Evolutionary conservation across 2,888 invertebrate genomes (phyloP).

Genomic region (Epinotia nisella): DNA sequence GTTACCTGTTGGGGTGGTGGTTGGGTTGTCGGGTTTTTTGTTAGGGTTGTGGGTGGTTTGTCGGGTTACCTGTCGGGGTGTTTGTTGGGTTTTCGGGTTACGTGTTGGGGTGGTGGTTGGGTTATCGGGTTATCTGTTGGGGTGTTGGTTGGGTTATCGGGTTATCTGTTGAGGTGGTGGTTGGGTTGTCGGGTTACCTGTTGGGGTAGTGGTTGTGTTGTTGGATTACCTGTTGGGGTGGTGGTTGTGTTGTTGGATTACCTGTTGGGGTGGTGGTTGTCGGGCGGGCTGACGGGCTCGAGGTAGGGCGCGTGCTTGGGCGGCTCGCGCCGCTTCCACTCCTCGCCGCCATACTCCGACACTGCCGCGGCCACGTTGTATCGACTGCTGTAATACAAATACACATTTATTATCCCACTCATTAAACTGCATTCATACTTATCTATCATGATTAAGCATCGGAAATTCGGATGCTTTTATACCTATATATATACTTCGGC

Average conservation of each 20-base stretch:
- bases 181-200: conserved; percentile 53
- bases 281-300: conserved; percentile 86
- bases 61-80: too few species aligned
- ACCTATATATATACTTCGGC: too few species aligned
- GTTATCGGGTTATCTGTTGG: conserved; percentile 36
- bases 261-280: conserved; percentile 77
- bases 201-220: conserved; percentile 69
- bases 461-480: too few species aligned
- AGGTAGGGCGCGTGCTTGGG: conserved; percentile 85
- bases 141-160: too few species aligned
- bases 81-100: conserved; percentile 80
- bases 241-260: conserved; percentile 36
- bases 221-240: too few species aligned
- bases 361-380: conserved; percentile 54
- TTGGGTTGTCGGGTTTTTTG: conserved; percentile 53
- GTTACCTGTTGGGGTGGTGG: too few species aligned
- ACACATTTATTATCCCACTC: background rate
- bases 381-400: conserved; percentile 55
- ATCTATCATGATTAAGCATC: too few species aligned
- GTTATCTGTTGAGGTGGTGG: too few species aligned
- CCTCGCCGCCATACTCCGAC: conserved; percentile 52
- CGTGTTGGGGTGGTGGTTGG: conserved; percentile 83
- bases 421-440: too few species aligned
- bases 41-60: conserved; percentile 69
- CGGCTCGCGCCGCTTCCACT: conserved; percentile 81